Percentiles rank a stretch among this genome's conserved stretches.
phyloP scores from a whole-genome alignment of 2,797 vertebrate species.

The Pipistrellus pipistrellus region DNA sequence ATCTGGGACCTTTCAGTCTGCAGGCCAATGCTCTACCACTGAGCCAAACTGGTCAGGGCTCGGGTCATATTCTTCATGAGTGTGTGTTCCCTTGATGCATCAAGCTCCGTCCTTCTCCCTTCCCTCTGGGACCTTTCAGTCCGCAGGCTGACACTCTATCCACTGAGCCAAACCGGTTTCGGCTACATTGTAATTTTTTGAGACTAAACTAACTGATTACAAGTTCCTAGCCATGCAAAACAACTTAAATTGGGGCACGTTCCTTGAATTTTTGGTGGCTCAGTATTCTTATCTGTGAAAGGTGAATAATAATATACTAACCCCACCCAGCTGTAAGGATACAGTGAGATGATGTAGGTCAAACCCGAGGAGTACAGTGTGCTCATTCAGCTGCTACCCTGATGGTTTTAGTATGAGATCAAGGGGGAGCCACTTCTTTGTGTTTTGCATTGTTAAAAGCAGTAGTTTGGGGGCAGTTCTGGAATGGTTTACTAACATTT shows the following conservation, averaged over 20 bases:
- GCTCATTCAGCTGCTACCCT: background rate
- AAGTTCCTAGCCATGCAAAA: background rate
- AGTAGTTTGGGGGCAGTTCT: background rate
- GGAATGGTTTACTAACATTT: background rate
- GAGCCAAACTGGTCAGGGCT: too few relatives aligned
- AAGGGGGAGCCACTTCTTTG: background rate
- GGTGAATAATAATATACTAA: background rate
- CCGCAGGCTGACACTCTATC: too few relatives aligned
- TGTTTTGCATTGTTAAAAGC: background rate
- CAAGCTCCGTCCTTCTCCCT: too few relatives aligned
- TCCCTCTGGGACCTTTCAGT: too few relatives aligned
- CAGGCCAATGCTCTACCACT: too few relatives aligned
- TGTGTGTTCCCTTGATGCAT: too few relatives aligned
- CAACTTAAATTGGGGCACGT: background rate
- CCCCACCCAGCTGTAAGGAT: background rate
- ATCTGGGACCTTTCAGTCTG: too few relatives aligned
- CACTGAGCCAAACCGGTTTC: too few relatives aligned
- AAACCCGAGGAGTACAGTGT: accelerated
- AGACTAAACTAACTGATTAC: background rate
- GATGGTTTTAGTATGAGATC: background rate
- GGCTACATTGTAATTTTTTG: background rate
- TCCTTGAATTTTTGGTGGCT: background rate
- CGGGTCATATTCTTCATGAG: too few relatives aligned
- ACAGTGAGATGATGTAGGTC: accelerated
- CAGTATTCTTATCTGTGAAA: background rate